Evolutionary conservation across 2,888 invertebrate genomes (phyloP), one percentile per base, ranked within the genome.

Genomic region (Drosophila picticornis): DNA sequence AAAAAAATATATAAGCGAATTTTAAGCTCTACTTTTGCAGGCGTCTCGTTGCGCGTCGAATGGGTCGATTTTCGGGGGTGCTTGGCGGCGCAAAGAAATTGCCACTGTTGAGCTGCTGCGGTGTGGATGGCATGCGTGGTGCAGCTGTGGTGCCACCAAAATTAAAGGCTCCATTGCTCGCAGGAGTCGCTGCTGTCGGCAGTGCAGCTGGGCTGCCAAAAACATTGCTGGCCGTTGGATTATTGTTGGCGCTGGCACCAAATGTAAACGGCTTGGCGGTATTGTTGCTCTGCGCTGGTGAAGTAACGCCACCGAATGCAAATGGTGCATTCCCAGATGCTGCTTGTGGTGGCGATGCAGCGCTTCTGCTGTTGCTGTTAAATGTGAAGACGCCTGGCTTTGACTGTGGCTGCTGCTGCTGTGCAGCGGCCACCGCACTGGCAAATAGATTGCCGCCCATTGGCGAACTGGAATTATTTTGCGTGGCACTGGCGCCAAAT

Each of bases 11-110:
- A 2, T 36, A 64, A 32, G 16, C 13, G 29, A 6, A 13, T 25
- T 38, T 22, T 43, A 7, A 25, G 9, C 13, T 25, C 51, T 75
- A 91, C 63, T 91, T 92, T 50, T 91, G 91, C 31, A 91, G 75
- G 10, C 92, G 91, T 25, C 92, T 75, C 5, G 92, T 91, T 11
- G 92, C 92, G 5, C 88, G 88, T 36, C 92, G 81, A 0, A 91
- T 89, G 16, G 77, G 91, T 5, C 92, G 90, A 46, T 72, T 74
- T 9, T 78, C 80, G 6, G 78, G 60, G 1, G 85, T 69, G 25
- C 70, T 66, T 2, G 85, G 79, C 53, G 83, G 76, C 5, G 87
- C 80, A 68, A 91, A 91, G 10, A 86, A 25, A 59, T 91, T 91
- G 9, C 85, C 88, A 40, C 66, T 72, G 31, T 80, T 80, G 5